phyloP scores from a whole-genome alignment of 2,113 vertebrate genomes.

The Sinocyclocheilus rhinocerous region DNA sequence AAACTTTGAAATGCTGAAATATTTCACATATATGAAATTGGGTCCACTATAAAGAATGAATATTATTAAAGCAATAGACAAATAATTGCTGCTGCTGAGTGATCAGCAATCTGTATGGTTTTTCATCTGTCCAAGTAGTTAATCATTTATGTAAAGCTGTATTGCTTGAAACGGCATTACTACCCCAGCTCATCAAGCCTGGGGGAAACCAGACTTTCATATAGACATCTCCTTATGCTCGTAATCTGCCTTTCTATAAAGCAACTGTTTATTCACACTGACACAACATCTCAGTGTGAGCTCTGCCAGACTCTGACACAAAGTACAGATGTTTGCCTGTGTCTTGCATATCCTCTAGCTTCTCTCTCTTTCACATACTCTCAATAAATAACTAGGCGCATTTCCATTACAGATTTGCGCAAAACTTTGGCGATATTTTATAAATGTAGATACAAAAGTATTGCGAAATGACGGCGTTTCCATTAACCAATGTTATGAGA shows the following conservation, averaged over 20 bases:
- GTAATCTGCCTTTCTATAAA: conserved; percentile 17
- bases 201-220: neutral
- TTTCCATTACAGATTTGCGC: too few species aligned
- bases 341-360: neutral
- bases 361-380: conserved; percentile 1
- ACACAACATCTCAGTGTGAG: neutral
- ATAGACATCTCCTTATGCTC: neutral
- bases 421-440: too few species aligned
- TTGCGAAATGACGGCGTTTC: too few species aligned
- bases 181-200: neutral
- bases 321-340: conserved; percentile 5
- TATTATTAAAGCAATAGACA: neutral
- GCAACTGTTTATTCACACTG: conserved; percentile 28
- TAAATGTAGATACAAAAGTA: too few species aligned
- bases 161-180: neutral
- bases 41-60: neutral
- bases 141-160: neutral
- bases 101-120: neutral
- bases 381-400: conserved; percentile 4
- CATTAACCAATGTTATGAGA: too few species aligned
- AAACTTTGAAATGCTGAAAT: neutral
- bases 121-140: neutral
- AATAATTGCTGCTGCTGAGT: neutral
- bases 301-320: conserved; percentile 25
- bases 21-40: neutral